Evolutionary conservation across 30 jellyfish, hydroid and myxozoan genomes (phyloP), one percentile per base, ranked within the genome.

Genomic region (Chironex yamaguchii): DNA sequence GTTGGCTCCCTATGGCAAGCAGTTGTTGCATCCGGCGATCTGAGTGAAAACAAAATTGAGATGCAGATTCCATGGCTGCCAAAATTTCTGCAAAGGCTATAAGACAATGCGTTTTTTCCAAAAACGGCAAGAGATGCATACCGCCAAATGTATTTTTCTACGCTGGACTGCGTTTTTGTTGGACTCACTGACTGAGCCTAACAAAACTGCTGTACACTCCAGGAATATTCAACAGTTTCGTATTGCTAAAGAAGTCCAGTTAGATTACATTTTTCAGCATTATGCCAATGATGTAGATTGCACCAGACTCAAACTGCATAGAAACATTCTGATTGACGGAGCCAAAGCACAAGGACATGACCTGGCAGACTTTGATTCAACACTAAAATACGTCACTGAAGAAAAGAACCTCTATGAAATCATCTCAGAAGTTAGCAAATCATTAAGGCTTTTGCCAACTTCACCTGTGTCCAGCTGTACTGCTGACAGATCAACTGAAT

Each of bases 231-330:
- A 74, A 28, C 22, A 78, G 36, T 74, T 74, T 49, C 49, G 42
- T 67, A 67, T 74, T 29, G 87, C 49, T 17, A 74, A 67, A 74
- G 87, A 74, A 74, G 58, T 74, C 14, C 42, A 67, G 79, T 67
- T 51, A 74, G 78, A 74, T 67, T 74, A 74, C 82, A 50, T 76
- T 76, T 53, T 79, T 76, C 63, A 76, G 89, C 79, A 76, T 76
- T 76, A 76, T 29, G 82, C 54, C 82, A 79, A 76, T 76, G 89
- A 76, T 76, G 79, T 76, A 63, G 89, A 76, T 76, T 53, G 82
- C 2, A 29, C 62, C 90, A 30, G 90, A 52, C 85, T 65, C n/a
- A n/a, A n/a, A n/a, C n/a, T n/a, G n/a, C n/a, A n/a, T n/a, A n/a
- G n/a, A n/a, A n/a, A n/a, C 17, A 42, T 42, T 9, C 58, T 42